Percentiles rank a stretch among this genome's conserved stretches.
Evolutionary conservation across 2,113 vertebrate genomes (phyloP).

Genomic region (Henicopernis longicauda): DNA sequence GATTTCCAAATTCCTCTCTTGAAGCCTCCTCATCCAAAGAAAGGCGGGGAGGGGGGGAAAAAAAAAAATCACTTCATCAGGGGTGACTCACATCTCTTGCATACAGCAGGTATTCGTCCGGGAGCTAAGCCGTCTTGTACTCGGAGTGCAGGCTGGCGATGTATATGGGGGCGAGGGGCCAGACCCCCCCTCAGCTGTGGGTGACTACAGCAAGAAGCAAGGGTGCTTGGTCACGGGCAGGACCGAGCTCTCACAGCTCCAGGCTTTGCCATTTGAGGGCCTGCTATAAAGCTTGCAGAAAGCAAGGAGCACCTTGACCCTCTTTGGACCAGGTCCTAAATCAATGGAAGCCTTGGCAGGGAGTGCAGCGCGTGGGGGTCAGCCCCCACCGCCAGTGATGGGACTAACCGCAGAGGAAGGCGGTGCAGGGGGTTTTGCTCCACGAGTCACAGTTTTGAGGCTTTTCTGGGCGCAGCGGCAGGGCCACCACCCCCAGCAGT

Average conservation of each 20-base stretch:
- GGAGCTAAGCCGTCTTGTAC: not conserved
- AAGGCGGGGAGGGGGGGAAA: accelerated
- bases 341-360: not conserved
- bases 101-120: not conserved
- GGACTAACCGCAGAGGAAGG: not conserved
- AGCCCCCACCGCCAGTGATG: not conserved
- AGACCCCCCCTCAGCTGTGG: not conserved
- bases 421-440: not conserved
- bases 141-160: not conserved
- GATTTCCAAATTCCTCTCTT: conserved; percentile 23
- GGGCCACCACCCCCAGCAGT: not conserved
- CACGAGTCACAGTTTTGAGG: not conserved
- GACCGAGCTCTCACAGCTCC: not conserved
- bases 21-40: conserved; percentile 23
- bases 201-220: not conserved
- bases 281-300: not conserved
- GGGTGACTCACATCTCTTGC: not conserved
- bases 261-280: not conserved
- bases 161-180: not conserved
- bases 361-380: not conserved
- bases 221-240: not conserved
- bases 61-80: not conserved
- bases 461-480: not conserved
- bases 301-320: not conserved
- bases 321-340: not conserved